These are phyloP conservation scores for Toxotes lorentzi DNA, from an alignment of 2,797 vertebrate species.

Conservation along the genomic window DNA sequence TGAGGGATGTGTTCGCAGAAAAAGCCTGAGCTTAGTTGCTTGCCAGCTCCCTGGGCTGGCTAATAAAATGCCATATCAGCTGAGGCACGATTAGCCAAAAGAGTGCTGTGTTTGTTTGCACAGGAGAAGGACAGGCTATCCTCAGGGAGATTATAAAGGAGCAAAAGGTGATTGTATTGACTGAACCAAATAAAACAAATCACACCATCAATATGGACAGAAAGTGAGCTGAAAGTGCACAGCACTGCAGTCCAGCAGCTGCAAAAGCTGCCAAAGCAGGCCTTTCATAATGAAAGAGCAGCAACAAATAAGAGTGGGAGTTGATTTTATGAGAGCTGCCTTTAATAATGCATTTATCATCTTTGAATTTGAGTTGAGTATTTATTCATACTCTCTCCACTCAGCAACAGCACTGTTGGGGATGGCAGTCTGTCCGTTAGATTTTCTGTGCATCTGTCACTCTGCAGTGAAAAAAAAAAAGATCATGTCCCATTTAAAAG, in stretches of 20 bases:
- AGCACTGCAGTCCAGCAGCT: conserved; percentile 32
- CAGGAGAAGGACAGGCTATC: conserved; percentile 49
- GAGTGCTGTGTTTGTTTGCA: conserved; percentile 56
- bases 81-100: conserved; percentile 60
- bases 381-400: conserved; percentile 54
- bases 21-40: conserved; percentile 25
- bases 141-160: conserved; percentile 53
- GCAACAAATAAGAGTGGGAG: conserved; percentile 52
- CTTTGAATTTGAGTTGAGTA: conserved; percentile 51
- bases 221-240: conserved; percentile 40
- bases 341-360: conserved; percentile 75
- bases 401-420: conserved; percentile 24
- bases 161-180: conserved; percentile 75
- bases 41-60: conserved; percentile 46
- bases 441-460: conserved; percentile 54
- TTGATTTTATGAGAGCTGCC: conserved; percentile 34
- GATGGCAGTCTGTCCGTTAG: conserved; percentile 51
- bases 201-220: conserved; percentile 42
- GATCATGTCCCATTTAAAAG: conserved; percentile 48
- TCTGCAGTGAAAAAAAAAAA: conserved; percentile 30
- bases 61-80: conserved; percentile 74
- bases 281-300: conserved; percentile 55
- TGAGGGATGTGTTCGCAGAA: conserved; percentile 44
- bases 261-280: conserved; percentile 53
- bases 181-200: conserved; percentile 68